Evolutionary conservation across 1,140 invertebrate genomes (phyloP).

Genomic region (Habropoda laboriosa): DNA sequence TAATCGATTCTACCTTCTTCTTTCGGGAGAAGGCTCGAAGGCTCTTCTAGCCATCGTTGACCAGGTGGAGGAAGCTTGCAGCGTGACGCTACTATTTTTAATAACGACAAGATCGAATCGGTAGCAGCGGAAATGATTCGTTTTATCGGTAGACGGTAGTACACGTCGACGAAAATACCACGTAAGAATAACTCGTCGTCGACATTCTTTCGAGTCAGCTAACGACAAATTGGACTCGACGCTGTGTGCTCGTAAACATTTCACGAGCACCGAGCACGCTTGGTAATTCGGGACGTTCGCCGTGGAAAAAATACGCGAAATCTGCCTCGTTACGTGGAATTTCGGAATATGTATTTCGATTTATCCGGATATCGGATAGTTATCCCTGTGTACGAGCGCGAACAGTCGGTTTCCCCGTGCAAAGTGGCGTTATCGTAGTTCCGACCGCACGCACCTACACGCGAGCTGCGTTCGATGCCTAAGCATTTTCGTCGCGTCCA

Average conservation of each 20-base stretch:
- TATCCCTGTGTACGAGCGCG: constrained; percentile 45
- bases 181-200: background rate
- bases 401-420: constrained; percentile 33
- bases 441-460: constrained; percentile 44
- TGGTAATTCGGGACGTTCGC: too few species aligned
- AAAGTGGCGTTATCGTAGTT: constrained; percentile 39
- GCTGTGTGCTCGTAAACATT: background rate
- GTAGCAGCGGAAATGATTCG: too few species aligned
- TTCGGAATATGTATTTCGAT: constrained; percentile 55
- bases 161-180: background rate
- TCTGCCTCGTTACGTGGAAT: background rate
- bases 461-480: constrained; percentile 25
- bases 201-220: too few species aligned
- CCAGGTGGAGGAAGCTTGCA: too few species aligned
- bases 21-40: too few species aligned
- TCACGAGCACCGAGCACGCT: too few species aligned
- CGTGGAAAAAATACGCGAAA: too few species aligned
- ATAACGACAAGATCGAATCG: too few species aligned
- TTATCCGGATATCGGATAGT: constrained; percentile 68
- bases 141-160: too few species aligned
- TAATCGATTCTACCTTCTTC: too few species aligned
- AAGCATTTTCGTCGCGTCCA: background rate
- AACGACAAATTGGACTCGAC: background rate
- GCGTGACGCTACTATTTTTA: too few species aligned
- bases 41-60: too few species aligned